phyloP scores from a whole-genome alignment of 2,888 invertebrate genomes.

The Lithophane socia region DNA sequence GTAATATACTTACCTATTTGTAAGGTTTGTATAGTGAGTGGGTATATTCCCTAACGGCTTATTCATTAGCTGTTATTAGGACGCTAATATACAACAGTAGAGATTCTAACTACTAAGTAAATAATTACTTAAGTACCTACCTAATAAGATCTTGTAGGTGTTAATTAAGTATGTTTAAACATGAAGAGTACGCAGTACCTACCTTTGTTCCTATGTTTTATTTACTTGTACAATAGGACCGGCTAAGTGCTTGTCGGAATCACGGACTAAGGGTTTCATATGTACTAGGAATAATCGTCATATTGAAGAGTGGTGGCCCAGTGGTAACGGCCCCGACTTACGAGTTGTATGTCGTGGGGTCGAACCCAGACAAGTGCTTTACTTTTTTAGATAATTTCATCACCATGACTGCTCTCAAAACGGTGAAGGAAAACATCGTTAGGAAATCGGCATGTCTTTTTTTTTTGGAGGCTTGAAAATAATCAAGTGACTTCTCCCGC shows the following conservation, averaged over 20 bases:
- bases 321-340: too few relatives aligned
- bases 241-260: background rate
- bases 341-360: too few relatives aligned
- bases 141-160: background rate
- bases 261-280: background rate
- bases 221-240: too few relatives aligned
- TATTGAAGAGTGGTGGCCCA: too few relatives aligned
- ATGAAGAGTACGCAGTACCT: background rate
- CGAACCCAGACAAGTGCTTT: too few relatives aligned
- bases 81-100: slow-evolving; percentile 3
- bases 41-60: slow-evolving; percentile 12
- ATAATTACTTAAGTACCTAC: slow-evolving; percentile 2
- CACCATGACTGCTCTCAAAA: too few relatives aligned
- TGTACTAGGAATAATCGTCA: too few relatives aligned
- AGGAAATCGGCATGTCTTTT: too few relatives aligned
- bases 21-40: background rate
- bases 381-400: too few relatives aligned
- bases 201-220: background rate
- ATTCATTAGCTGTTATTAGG: slow-evolving; percentile 26
- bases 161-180: slow-evolving; percentile 6
- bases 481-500: too few relatives aligned
- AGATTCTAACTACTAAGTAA: slow-evolving; percentile 13
- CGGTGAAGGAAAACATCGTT: too few relatives aligned
- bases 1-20: background rate
- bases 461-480: too few relatives aligned